phyloP scores from a whole-genome alignment of 2,797 vertebrate genomes.

The Menidia menidia region DNA sequence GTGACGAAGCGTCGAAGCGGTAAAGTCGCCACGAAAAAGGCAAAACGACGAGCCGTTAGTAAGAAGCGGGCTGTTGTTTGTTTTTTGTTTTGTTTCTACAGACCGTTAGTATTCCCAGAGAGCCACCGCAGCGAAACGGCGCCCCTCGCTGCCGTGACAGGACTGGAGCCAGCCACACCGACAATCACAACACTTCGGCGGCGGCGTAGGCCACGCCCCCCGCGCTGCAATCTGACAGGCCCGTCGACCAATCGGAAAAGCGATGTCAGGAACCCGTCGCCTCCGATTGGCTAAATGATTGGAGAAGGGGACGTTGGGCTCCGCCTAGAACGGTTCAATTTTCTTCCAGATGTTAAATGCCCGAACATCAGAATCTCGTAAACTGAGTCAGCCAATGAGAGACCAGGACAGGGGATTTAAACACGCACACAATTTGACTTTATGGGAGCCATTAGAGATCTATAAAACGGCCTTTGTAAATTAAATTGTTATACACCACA shows the following conservation, averaged over 20 bases:
- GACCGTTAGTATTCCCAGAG: conserved; percentile 75
- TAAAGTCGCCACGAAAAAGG: not conserved
- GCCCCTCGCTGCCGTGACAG: conserved; percentile 56
- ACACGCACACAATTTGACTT: conserved; percentile 30
- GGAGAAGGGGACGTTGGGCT: not conserved
- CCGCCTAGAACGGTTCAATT: conserved; percentile 45
- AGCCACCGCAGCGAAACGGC: conserved; percentile 50
- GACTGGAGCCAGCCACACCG: conserved; percentile 66
- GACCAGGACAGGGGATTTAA: conserved; percentile 44
- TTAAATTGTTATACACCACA: not conserved
- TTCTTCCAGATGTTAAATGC: conserved; percentile 73
- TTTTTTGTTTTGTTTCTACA: conserved; percentile 8
- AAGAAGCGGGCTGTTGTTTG: conserved; percentile 30
- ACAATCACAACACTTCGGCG: conserved; percentile 67
- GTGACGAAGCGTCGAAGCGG: not conserved
- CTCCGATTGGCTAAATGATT: conserved; percentile 44
- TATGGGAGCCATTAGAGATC: conserved; percentile 12
- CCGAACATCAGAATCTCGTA: conserved; percentile 22
- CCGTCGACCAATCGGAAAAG: conserved; percentile 59
- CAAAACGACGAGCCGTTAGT: conserved; percentile 6
- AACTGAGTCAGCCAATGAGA: conserved; percentile 57
- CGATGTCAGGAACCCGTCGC: accelerated
- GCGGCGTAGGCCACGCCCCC: conserved; percentile 65
- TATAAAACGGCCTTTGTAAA: conserved; percentile 9
- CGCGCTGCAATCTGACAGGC: conserved; percentile 19